phyloP scores from a whole-genome alignment of 2,888 invertebrate genomes.

The Eupsilia transversa region DNA sequence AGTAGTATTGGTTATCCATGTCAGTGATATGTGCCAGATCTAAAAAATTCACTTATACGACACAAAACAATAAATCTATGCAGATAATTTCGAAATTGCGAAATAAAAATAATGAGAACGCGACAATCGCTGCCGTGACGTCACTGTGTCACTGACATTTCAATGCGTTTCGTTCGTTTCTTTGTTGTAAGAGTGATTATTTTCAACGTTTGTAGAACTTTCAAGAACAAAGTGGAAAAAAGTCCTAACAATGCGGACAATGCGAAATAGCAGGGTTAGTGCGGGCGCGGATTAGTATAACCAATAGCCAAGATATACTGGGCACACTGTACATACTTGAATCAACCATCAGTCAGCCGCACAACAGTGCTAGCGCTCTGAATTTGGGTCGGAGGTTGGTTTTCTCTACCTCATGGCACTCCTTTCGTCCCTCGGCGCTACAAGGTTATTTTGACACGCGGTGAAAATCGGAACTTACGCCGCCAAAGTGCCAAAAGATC shows the following conservation, averaged over 20 bases:
- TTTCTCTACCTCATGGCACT: background rate
- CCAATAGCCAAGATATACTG: background rate
- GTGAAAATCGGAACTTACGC: background rate
- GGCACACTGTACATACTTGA: background rate
- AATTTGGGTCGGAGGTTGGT: background rate
- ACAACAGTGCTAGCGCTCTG: background rate
- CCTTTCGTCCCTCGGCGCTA: background rate
- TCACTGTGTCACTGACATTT: slow-evolving; percentile 76
- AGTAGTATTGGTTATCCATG: slow-evolving; percentile 89
- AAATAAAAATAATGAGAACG: slow-evolving; percentile 89
- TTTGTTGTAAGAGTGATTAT: background rate
- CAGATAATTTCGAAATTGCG: slow-evolving; percentile 81
- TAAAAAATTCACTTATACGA: slow-evolving; percentile 32
- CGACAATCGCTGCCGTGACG: slow-evolving; percentile 83
- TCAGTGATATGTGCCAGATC: slow-evolving; percentile 45
- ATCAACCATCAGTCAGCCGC: background rate
- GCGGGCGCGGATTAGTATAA: too few relatives aligned
- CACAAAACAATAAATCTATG: slow-evolving; percentile 68
- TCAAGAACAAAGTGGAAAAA: too few relatives aligned
- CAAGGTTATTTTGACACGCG: background rate
- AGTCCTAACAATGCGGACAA: too few relatives aligned
- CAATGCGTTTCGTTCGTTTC: slow-evolving; percentile 56
- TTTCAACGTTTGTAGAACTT: slow-evolving; percentile 7
- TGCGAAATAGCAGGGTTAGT: background rate
- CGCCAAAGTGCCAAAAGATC: background rate